Conservation (phyloP, 1,140 invertebrate species). For the Polyergus mexicanus region DNA sequence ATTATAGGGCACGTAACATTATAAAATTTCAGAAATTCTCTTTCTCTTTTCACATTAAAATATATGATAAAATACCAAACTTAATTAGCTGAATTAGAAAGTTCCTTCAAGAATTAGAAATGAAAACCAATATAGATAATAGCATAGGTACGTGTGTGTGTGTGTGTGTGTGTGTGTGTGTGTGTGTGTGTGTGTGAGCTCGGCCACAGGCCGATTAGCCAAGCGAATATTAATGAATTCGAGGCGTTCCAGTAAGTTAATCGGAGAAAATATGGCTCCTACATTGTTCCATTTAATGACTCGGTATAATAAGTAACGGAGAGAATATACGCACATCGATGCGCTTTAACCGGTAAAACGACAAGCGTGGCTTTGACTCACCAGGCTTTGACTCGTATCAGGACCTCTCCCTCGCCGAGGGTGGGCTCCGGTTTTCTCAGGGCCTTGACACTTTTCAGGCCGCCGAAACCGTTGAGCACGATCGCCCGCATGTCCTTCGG, state of each 20-base stretch:
- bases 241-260: constrained; percentile 2
- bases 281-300: constrained; percentile 27
- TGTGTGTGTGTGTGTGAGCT: not conserved
- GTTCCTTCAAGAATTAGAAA: not conserved
- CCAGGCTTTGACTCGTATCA: constrained; percentile 95
- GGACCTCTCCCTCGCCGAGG: constrained; percentile 91
- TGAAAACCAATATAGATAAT: not conserved
- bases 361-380: constrained; percentile 86
- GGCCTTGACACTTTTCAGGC: constrained; percentile 94
- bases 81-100: not conserved
- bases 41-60: not conserved
- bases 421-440: constrained; percentile 92
- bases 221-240: not conserved
- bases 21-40: too few species aligned
- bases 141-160: too few species aligned
- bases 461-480: constrained; percentile 94
- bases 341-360: not conserved
- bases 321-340: too few species aligned
- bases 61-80: not conserved
- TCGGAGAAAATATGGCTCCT: constrained; percentile 44
- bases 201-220: not conserved
- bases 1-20: too few species aligned
- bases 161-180: too few species aligned
- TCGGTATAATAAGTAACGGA: not conserved
- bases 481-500: constrained; percentile 94